Base-by-base conservation (phyloP, 1,140 invertebrate species). In the Drosophila littoralis region DNA sequence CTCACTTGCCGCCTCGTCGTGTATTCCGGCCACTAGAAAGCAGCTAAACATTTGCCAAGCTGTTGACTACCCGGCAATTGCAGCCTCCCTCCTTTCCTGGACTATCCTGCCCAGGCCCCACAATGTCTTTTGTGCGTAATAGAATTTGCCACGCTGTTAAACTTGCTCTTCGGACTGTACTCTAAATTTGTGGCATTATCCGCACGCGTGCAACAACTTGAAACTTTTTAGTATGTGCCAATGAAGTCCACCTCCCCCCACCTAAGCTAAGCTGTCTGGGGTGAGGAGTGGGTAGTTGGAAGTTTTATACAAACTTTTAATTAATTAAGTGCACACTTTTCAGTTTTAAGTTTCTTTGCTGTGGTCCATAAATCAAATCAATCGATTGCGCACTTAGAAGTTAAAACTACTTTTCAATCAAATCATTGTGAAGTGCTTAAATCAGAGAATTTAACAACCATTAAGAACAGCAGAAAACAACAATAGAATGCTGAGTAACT, bases 1-100 rank as follows among this genome's bases (percentile, higher is more conserved):
- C 64, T 82, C 66, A 51, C 76, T 65, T 82, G 68, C 79, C 57
- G 55, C 67, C 48, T 15, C 38, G 12, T 28, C 55, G 15, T 42
- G 33, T 22, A 33, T 50, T 15, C 4, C 3, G 43, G 33, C 40
- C 13, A 32, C 59, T 68, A 74, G 65, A 82, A 82, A 65, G 68
- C 65, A 83, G 79, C 67, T 75, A 79, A 86, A 79, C 75, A 86
- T 85, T 84, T 73, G 50, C 75, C 79, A 82, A 88, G 83, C 79
- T 86, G 68, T 82, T 88, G 68, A 52, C 65, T 76, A 64, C 51
- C 78, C 59, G 22, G 22, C 22, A 54, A 28, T 51, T 22, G 50
- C 72, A 52, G n/a, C 68, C 40, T 32, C 22, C 7, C n/a, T 40
- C 33, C 15, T 55, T n/a, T 7, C 8, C 17, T n/a, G 4, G 4